Evolutionary conservation across 53 echinoderm and acorn worm genomes (phyloP).

Genomic region (Echinometra lucunter): DNA sequence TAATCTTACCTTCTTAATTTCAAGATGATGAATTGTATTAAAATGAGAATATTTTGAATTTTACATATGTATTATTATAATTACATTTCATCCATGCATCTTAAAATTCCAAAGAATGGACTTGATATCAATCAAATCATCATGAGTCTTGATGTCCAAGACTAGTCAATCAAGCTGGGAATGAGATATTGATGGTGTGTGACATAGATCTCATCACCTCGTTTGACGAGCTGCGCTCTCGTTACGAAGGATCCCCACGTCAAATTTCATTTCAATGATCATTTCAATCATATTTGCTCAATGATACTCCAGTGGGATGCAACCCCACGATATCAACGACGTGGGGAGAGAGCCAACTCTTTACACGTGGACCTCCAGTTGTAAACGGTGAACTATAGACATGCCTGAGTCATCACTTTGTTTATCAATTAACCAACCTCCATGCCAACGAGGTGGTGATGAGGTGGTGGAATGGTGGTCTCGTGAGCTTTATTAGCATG

Average conservation of each 20-base stretch:
- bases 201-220: slow-evolving; percentile 54
- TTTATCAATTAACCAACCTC: slow-evolving; percentile 38
- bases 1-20: too few species aligned
- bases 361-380: background rate
- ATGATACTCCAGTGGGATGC: slow-evolving; percentile 36
- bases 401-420: slow-evolving; percentile 52
- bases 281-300: slow-evolving; percentile 56
- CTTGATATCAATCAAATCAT: background rate
- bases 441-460: slow-evolving; percentile 24
- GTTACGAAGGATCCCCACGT: slow-evolving; percentile 32
- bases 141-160: background rate
- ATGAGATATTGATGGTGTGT: slow-evolving; percentile 62
- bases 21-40: too few species aligned
- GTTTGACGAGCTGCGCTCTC: slow-evolving; percentile 14
- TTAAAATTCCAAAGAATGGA: background rate
- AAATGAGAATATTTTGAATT: too few species aligned
- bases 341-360: background rate
- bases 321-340: background rate
- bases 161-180: slow-evolving; percentile 29
- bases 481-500: slow-evolving; percentile 39
- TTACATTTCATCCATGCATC: too few species aligned
- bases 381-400: background rate
- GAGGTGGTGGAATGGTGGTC: background rate
- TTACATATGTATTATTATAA: too few species aligned
- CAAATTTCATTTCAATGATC: slow-evolving; percentile 60